Evolutionary conservation across 2,113 vertebrate genomes (phyloP).

Genomic region (Gasterosteus nipponicus): DNA sequence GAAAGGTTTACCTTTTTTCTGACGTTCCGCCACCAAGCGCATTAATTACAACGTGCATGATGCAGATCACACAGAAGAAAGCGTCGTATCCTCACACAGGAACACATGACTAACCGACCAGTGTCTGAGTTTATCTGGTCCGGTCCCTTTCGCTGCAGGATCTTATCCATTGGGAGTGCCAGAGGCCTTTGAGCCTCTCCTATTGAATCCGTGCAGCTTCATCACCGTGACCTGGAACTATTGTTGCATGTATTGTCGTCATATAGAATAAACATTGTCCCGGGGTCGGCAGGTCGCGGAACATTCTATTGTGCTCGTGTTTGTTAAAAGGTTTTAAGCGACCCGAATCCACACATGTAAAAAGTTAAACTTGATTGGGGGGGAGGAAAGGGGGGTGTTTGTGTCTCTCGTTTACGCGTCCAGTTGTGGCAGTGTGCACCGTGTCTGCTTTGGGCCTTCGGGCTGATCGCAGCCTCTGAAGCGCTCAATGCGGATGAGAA

Average conservation of each 20-base stretch:
- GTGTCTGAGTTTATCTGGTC: too few species aligned
- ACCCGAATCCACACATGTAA: background rate
- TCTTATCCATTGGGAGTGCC: too few species aligned
- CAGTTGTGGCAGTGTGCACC: background rate
- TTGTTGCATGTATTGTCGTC: slow-evolving; percentile 18
- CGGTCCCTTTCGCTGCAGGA: too few species aligned
- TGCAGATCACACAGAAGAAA: too few species aligned
- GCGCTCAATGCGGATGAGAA: slow-evolving; percentile 37
- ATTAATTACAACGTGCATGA: too few species aligned
- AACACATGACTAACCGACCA: too few species aligned
- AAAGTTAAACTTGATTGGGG: background rate
- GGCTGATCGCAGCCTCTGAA: slow-evolving; percentile 27
- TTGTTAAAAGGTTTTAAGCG: slow-evolving; percentile 12
- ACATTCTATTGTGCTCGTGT: slow-evolving; percentile 6
- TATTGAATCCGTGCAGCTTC: too few species aligned
- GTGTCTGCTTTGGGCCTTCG: slow-evolving; percentile 40
- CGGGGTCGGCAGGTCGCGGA: slow-evolving; percentile 11
- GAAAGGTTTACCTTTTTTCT: too few species aligned
- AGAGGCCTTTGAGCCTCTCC: too few species aligned
- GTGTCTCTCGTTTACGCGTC: background rate
- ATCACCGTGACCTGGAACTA: background rate
- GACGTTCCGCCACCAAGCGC: too few species aligned
- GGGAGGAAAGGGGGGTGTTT: background rate
- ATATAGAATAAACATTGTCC: slow-evolving; percentile 19
- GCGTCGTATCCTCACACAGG: too few species aligned